A percentile compares a stretch with the other conserved stretches of the same genome.
phyloP scores from a whole-genome alignment of 2,888 invertebrate species.

The Ormyrus thymus region DNA sequence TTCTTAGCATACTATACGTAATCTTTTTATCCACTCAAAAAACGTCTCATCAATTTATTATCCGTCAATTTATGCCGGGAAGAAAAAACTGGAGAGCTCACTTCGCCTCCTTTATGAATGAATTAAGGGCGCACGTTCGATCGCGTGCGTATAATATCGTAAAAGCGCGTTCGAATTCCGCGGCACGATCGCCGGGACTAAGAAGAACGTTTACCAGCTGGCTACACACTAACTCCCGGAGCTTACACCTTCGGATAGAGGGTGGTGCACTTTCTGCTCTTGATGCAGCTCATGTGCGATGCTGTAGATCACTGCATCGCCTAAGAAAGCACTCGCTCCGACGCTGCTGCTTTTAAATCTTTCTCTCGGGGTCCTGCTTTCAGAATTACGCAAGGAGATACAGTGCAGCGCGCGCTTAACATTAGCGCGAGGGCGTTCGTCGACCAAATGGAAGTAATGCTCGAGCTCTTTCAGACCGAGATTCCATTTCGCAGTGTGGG shows the following conservation, averaged over 20 bases:
- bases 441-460: background rate
- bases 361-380: background rate
- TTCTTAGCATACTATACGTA: background rate
- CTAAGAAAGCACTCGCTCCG: slow-evolving; percentile 28
- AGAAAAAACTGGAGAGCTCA: no score
- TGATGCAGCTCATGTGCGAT: background rate
- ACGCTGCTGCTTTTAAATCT: slow-evolving; percentile 33
- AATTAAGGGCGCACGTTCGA: slow-evolving; percentile 15
- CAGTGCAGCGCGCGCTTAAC: background rate
- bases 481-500: no score
- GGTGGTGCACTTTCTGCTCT: slow-evolving; percentile 7
- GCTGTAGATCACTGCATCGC: slow-evolving; percentile 42
- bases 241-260: background rate
- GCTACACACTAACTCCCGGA: slow-evolving; percentile 9
- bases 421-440: background rate
- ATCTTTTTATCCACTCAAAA: background rate
- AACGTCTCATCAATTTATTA: background rate
- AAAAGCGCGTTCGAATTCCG: slow-evolving; percentile 52
- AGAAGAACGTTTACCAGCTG: slow-evolving; percentile 42
- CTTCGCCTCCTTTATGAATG: slow-evolving; percentile 1
- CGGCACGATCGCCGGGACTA: slow-evolving; percentile 40
- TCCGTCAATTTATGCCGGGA: background rate
- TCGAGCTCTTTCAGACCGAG: no score
- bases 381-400: slow-evolving; percentile 16
- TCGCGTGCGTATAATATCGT: slow-evolving; percentile 45